These are phyloP conservation scores for Amblyjoppa proteus DNA, from an alignment of 2,888 invertebrate species.

Conservation along the genomic window DNA sequence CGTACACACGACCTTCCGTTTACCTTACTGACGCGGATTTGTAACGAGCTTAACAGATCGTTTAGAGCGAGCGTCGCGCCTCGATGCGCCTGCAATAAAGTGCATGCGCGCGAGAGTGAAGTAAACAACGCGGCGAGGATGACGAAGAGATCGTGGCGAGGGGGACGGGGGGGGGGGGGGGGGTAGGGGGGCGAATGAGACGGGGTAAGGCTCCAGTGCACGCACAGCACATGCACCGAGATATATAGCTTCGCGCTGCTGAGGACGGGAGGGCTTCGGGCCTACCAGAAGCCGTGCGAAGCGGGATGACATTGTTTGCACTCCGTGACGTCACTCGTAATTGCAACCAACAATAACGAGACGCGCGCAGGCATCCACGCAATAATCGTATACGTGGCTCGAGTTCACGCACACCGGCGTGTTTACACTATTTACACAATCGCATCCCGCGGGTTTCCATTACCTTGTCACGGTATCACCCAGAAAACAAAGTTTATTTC, in stretches of 20 bases:
- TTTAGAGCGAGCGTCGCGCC: slow-evolving; percentile 32
- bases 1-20: slow-evolving; percentile 43
- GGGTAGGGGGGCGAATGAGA: slow-evolving; percentile 53
- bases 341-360: slow-evolving; percentile 75
- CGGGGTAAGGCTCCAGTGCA: slow-evolving; percentile 58
- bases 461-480: slow-evolving; percentile 9
- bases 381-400: slow-evolving; percentile 39
- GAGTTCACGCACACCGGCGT: slow-evolving; percentile 2
- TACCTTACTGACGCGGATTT: slow-evolving; percentile 43
- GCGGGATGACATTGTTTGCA: slow-evolving; percentile 80
- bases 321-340: slow-evolving; percentile 80
- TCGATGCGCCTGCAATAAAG: slow-evolving; percentile 35
- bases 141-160: slow-evolving; percentile 25
- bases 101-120: slow-evolving; percentile 31
- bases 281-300: slow-evolving; percentile 75
- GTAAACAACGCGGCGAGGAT: slow-evolving; percentile 40
- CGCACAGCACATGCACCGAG: slow-evolving; percentile 27
- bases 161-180: background rate
- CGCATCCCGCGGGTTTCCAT: slow-evolving; percentile 12
- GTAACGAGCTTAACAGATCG: slow-evolving; percentile 53
- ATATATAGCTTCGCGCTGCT: slow-evolving; percentile 12
- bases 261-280: slow-evolving; percentile 11
- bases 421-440: background rate
- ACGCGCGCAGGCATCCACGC: slow-evolving; percentile 71
- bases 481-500: no score